A percentile compares a stretch with the other conserved stretches of the same genome.
Conservation (phyloP, 2,888 invertebrate genomes). For the Dasysyrphus tricinctus region DNA sequence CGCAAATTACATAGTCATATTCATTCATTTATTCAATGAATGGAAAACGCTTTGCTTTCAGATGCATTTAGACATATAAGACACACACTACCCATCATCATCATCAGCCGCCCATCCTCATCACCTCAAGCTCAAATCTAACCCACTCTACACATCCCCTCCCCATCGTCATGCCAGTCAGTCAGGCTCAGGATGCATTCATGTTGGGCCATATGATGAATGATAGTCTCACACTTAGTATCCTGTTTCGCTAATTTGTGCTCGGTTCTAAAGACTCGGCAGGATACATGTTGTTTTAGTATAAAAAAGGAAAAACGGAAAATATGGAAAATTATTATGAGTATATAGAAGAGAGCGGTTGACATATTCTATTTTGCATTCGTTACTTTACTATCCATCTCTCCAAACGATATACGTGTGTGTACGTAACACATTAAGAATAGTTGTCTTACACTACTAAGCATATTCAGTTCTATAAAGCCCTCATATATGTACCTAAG, state of each 20-base stretch:
- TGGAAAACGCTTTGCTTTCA: conserved; percentile 75
- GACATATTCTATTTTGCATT: conserved; percentile 69
- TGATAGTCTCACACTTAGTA: conserved; percentile 74
- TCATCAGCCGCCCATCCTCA: not conserved
- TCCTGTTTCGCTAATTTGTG: conserved; percentile 75
- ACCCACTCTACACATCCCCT: not conserved
- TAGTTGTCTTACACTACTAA: conserved; percentile 64
- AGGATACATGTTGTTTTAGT: conserved; percentile 61
- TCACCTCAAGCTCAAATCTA: conserved; percentile 2
- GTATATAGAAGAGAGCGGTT: conserved; percentile 56
- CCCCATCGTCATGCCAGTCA: conserved; percentile 52
- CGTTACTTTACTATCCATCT: conserved; percentile 26
- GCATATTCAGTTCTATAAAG: conserved; percentile 5
- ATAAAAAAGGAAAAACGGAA: conserved; percentile 42
- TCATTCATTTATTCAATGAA: conserved; percentile 76
- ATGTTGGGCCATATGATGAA: conserved; percentile 65
- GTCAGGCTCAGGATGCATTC: conserved; percentile 65
- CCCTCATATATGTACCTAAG: not conserved
- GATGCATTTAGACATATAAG: conserved; percentile 67
- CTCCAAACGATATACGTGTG: conserved; percentile 47
- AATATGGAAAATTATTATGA: conserved; percentile 68
- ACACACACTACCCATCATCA: conserved; percentile 25
- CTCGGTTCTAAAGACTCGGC: conserved; percentile 38
- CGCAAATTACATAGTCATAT: conserved; percentile 75
- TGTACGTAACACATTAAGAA: conserved; percentile 70